phyloP scores from a whole-genome alignment of 2,113 vertebrate species.

The Cyphomyrus plagiostoma region DNA sequence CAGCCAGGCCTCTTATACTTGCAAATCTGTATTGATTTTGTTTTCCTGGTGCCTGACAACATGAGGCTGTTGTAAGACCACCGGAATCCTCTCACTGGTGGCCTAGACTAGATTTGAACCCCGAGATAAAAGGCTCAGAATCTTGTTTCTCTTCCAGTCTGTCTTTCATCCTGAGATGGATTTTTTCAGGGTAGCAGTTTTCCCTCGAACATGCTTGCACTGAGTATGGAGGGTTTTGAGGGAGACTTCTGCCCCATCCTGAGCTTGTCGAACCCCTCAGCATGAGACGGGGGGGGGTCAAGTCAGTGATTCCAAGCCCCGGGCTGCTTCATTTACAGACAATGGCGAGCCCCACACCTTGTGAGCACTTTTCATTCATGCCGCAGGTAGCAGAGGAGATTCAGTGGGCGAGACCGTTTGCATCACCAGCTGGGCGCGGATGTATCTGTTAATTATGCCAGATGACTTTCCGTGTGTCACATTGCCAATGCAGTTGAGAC shows the following conservation, averaged over 20 bases:
- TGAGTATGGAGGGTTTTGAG: not conserved
- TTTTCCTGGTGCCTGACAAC: conserved; percentile 38
- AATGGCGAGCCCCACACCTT: not conserved
- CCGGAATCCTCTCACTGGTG: conserved; percentile 17
- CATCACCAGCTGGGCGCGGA: not conserved
- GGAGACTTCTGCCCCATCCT: not conserved
- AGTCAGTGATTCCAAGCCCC: not conserved
- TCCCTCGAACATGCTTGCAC: not conserved
- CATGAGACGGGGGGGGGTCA: not conserved
- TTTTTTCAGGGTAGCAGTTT: not conserved
- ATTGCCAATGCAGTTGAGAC: not conserved
- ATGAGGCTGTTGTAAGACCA: conserved; percentile 36
- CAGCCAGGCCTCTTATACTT: conserved; percentile 19
- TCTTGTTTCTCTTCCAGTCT: not conserved
- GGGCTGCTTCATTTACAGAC: not conserved
- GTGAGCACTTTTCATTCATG: not conserved
- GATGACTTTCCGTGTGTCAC: not conserved
- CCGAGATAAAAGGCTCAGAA: conserved; percentile 29
- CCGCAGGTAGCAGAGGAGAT: not conserved
- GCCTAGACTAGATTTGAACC: conserved; percentile 40
- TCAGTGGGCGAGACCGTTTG: not conserved
- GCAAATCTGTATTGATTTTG: conserved; percentile 42
- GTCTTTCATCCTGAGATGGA: not conserved
- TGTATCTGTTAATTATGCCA: not conserved
- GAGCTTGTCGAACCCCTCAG: not conserved